These are phyloP conservation scores for Sebastiscus tertius DNA, from an alignment of 2,797 vertebrate species.

Conservation along the genomic window DNA sequence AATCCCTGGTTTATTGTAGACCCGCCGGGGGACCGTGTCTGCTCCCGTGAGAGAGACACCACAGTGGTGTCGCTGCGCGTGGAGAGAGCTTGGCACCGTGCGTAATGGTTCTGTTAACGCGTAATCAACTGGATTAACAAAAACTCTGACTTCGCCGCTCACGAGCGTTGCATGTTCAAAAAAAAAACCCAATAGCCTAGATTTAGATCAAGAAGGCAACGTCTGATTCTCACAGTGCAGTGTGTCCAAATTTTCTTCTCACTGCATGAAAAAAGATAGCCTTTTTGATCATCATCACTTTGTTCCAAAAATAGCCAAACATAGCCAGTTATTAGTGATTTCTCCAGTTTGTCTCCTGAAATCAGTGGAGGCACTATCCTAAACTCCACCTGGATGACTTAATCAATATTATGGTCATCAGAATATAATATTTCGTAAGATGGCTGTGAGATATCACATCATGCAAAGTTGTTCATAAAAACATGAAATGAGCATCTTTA, in stretches of 20 bases:
- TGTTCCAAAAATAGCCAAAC: neutral
- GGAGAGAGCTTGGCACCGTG: conserved; percentile 1
- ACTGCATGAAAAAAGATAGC: neutral
- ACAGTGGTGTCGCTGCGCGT: neutral
- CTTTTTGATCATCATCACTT: neutral
- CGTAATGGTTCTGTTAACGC: neutral
- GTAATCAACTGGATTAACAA: conserved; percentile 1
- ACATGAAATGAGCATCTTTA: conserved; percentile 8
- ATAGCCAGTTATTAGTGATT: neutral
- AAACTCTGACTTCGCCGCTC: neutral
- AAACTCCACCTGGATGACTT: neutral
- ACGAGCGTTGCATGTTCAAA: neutral
- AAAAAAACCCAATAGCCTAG: too few species aligned
- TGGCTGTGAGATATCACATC: neutral
- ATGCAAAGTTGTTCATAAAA: neutral
- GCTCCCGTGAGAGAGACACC: neutral
- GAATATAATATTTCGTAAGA: neutral
- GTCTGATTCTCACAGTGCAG: neutral
- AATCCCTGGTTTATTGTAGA: conserved; percentile 12
- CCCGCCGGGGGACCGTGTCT: neutral
- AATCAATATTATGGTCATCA: neutral
- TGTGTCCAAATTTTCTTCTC: neutral
- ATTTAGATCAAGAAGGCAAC: neutral
- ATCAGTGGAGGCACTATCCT: neutral
- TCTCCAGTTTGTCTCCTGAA: neutral